Base-by-base conservation (phyloP, 2,113 vertebrate species). In the Tachysurus fulvidraco region DNA sequence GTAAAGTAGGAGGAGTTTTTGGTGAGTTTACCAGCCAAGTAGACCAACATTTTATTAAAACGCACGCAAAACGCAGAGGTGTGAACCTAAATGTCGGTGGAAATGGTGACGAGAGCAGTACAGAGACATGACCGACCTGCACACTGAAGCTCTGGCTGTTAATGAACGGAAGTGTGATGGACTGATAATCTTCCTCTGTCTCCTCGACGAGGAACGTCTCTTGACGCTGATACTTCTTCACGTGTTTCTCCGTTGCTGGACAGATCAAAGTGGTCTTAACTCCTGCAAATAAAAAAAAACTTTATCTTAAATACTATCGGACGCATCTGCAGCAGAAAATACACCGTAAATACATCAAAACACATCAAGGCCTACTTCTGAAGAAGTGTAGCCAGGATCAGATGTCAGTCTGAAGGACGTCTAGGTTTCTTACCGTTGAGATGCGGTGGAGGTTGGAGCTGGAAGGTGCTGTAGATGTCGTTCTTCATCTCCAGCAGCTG, bases 401-500 rank as follows among this genome's bases (percentile, higher is more conserved):
- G 52, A 21, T 30, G 50, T 28, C 52, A 1, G 50, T 17, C 25
- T 30, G 54, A 2, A 19, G 50, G n/a, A 73, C 4, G 0, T 71
- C 41, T 71, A 19, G 2, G 25, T 46, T 44, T 52, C 59, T 44
- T 91, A 99, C 98, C 97, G 0, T 95, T 98, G 57, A 98, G 95
- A 46, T 95, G 95, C 0, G 93, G 92, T 0, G 97, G 97, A 1
- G 96, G 95, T 12, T 93, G 96, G 28, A 98, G 93, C 52, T 93
- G 92, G 87, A 97, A 99, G 0, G 96, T 97, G 94, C 96, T 96
- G 93, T 99, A 99, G 88, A 99, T 97, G 78, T 99, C 97, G 8
- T 99, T 99, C 78, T 41, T 94, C 93, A 98, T 94, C 88, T 97
- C 96, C 65, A 98, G 91, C 84, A 94, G 94, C 4, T 97, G 92